Conservation (phyloP, 1,140 invertebrate species). For the Danaus plexippus region DNA sequence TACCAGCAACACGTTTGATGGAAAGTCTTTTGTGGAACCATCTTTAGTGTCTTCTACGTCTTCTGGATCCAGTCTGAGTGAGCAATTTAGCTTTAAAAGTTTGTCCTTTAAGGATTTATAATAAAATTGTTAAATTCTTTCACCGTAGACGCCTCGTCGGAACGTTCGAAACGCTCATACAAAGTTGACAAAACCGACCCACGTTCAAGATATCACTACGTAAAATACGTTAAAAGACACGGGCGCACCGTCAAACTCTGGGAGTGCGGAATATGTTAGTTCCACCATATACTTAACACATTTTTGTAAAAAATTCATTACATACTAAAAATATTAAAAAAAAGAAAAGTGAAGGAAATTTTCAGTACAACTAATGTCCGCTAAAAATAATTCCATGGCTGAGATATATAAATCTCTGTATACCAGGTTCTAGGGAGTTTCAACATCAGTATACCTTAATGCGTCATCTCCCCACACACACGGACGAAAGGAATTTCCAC, state of each 20-base stretch:
- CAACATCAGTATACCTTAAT: slow-evolving; percentile 83
- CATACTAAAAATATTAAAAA: too few species aligned
- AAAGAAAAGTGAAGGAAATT: too few species aligned
- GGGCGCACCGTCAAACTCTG: slow-evolving; percentile 77
- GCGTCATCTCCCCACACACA: slow-evolving; percentile 87
- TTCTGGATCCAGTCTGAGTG: too few species aligned
- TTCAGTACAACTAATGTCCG: too few species aligned
- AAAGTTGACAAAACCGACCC: slow-evolving; percentile 60
- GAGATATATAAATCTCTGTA: background rate
- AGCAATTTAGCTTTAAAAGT: too few species aligned
- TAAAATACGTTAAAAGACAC: slow-evolving; percentile 76
- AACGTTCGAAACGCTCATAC: slow-evolving; percentile 13
- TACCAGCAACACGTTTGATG: too few species aligned
- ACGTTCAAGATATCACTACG: slow-evolving; percentile 70
- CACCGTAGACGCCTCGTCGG: slow-evolving; percentile 1
- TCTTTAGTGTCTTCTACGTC: too few species aligned
- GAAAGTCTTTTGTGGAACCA: too few species aligned
- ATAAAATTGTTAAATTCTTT: background rate
- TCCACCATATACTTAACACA: background rate
- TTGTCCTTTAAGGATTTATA: too few species aligned
- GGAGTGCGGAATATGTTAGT: slow-evolving; percentile 80
- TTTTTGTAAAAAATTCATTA: too few species aligned
- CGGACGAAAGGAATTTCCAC: slow-evolving; percentile 86
- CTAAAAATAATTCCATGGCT: too few species aligned
- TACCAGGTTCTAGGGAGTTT: slow-evolving; percentile 77